Evolutionary conservation across 2,797 vertebrate genomes (phyloP).

Genomic region (Bufotes viridis): DNA sequence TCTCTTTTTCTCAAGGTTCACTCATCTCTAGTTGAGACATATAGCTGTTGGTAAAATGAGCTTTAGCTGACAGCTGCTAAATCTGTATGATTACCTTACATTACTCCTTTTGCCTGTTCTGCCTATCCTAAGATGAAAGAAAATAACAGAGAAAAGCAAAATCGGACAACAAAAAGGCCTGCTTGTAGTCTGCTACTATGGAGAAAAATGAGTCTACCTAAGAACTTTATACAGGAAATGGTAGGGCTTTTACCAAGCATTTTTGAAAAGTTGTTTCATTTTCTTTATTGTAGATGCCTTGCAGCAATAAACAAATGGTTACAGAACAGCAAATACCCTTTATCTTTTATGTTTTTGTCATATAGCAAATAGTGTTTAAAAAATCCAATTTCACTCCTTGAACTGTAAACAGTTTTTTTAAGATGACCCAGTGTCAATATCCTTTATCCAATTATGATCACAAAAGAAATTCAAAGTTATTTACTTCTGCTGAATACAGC

Average conservation of each 20-base stretch:
- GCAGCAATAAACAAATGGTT: neutral
- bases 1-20: too few species aligned
- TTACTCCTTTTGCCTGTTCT: too few species aligned
- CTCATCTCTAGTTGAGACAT: too few species aligned
- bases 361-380: conserved; percentile 14
- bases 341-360: neutral
- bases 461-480: conserved; percentile 58
- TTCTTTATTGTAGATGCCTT: neutral
- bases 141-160: too few species aligned
- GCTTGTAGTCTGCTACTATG: too few species aligned
- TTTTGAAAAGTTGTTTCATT: neutral
- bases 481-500: conserved; percentile 63
- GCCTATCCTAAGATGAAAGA: too few species aligned
- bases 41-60: too few species aligned
- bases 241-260: neutral
- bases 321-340: neutral
- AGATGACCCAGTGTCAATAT: conserved; percentile 59
- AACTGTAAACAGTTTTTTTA: conserved; percentile 57
- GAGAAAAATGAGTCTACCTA: too few species aligned
- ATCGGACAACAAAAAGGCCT: too few species aligned
- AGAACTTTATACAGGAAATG: neutral
- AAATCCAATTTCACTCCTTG: conserved; percentile 45
- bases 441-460: conserved; percentile 61
- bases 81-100: too few species aligned
- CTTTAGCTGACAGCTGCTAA: too few species aligned